Evolutionary conservation across 1,140 invertebrate genomes (phyloP), one percentile per base, ranked within the genome.

Genomic region (Oryzaephilus surinamensis): DNA sequence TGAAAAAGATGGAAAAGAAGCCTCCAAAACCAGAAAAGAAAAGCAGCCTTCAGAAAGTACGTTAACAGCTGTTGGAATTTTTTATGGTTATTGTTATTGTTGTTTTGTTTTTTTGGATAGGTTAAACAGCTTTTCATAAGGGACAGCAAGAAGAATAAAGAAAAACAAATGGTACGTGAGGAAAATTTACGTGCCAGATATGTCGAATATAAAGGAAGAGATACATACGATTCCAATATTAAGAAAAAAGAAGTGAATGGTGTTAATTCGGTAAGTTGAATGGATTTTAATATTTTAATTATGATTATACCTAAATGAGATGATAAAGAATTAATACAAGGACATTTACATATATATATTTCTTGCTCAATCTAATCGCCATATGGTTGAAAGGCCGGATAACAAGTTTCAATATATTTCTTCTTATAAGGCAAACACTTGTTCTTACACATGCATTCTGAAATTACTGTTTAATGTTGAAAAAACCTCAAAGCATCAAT

Each of bases 1-100:
- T 66, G 41, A 66, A 67, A 26, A 67, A 64, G 60, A 45, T 66
- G 3, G 67, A 70, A 60, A 65, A 66, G 50, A 74, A 73, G 55
- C 70, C 71, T 35, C 70, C 70, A 6, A 74, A 73, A 56, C 64
- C 66, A 31, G 60, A 64, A n/a, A 73, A 73, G 51, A 77, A 77
- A 50, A 74, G 74, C 53, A 69, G 73, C 56, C 67, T 78, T 41
- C 73, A 77, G 59, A 78, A 77, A 63, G 76, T 78, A 47, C 63
- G 31, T 47, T 7, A 10, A n/a, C n/a, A 24, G 4, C 6, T 24
- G 10, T 3, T 24, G 8, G 4, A 20, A 20, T 24, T 24, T 24
- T 11, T 8, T 24, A n/a, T n/a, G 11, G 10, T 24, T n/a, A 24
- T 11, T 7, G 23, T 20, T 20, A 5, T 20, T 5, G 11, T 24